Conservation (phyloP, 2,113 vertebrate genomes). For the Murina feae region DNA sequence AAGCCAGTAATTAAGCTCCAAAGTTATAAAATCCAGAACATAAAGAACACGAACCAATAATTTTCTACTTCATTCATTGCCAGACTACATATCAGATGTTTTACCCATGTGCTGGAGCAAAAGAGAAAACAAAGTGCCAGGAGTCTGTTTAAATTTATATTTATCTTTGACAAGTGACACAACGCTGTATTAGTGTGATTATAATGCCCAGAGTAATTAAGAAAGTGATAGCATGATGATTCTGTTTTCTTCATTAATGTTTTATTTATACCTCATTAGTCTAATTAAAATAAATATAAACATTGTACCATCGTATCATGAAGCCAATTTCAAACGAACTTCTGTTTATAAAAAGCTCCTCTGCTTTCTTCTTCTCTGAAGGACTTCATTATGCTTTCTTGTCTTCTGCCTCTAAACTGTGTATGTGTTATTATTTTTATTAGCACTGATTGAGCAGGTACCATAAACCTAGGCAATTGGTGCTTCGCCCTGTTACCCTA, state of each 20-base stretch:
- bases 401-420: neutral
- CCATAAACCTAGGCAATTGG: neutral
- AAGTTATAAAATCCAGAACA: neutral
- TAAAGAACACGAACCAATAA: neutral
- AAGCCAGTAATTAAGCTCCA: neutral
- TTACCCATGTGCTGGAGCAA: slow-evolving; percentile 24
- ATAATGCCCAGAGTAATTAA: slow-evolving; percentile 12
- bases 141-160: slow-evolving; percentile 30
- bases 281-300: slow-evolving; percentile 47
- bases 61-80: neutral
- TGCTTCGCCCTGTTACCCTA: neutral
- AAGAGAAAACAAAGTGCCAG: neutral
- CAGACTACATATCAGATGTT: slow-evolving; percentile 21
- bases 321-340: neutral
- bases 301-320: neutral
- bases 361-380: neutral
- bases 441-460: neutral
- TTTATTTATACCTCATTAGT: slow-evolving; percentile 62
- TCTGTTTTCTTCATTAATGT: slow-evolving; percentile 17
- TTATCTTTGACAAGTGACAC: slow-evolving; percentile 21
- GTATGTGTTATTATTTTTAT: neutral
- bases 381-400: neutral
- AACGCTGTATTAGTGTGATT: slow-evolving; percentile 4
- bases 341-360: neutral
- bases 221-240: slow-evolving; percentile 39